Base-by-base conservation (phyloP, 1,140 invertebrate species). In the Drosophila kepulauana region DNA sequence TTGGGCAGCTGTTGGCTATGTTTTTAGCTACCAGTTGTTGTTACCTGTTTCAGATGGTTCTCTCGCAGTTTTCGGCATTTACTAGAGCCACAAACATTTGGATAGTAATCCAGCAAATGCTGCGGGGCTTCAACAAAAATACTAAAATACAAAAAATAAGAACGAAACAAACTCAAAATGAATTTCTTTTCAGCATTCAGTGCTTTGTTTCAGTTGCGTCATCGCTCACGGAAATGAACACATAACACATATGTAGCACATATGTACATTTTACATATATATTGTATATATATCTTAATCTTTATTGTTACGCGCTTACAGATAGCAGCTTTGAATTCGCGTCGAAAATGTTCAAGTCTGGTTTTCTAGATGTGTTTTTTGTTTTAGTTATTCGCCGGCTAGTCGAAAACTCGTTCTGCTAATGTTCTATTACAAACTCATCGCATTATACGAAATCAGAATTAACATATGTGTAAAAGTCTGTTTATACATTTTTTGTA, bases 161-260 rank as follows among this genome's bases (percentile, higher is more conserved):
- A 25, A 25, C 20, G 20, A 25, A 25, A 25, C 20, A 49, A 59
- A 51, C 20, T 30, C 13, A 54, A 78, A 66, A 75, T 45, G 63
- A 87, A 84, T 88, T 78, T 78, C 74, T 20, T 52, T 6, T 79
- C 77, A 75, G 81, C 67, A 72, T 71, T 43, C 54, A 20, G 30
- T 79, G 70, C 80, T 75, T 79, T 77, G 65, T 78, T 65, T 46
- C 13, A 54, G 49, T 75, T 87, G 84, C 82, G 84, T 87, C 82
- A 87, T 88, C 82, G 73, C 59, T 48, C 38, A 70, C 77, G 73
- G 79, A 87, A 77, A 81, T 65, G 49, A 71, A 52, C 49, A 35
- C 63, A 61, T 51, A 71, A 52, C 49, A 35, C 63, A 61, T 51
- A 61, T 64, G 54, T 59, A 63, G 13, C 30, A 41, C 13, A 46